Evolutionary conservation across 2,113 vertebrate genomes (phyloP), one percentile per base, ranked within the genome.

Genomic region (Myotis lucifugus): DNA sequence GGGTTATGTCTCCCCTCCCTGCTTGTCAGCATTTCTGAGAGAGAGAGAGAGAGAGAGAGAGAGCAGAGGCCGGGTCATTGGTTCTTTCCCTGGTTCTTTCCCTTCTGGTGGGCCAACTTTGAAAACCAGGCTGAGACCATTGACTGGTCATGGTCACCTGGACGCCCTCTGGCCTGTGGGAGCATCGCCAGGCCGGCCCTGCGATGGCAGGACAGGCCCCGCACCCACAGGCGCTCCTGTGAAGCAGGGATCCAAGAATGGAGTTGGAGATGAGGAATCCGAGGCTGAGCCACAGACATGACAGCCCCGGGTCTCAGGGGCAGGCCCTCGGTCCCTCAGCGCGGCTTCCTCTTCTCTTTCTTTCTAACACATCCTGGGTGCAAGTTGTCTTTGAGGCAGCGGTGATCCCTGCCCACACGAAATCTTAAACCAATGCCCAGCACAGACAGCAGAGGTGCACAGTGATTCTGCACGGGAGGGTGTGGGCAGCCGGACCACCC

Each of bases 21-120:
- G 29, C 93, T 96, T 97, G 95, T 98, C 97, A 97, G 95, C 94
- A 77, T 93, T 95, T 97, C 94, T 97, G 14, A 27, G 2, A 61
- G 13, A 19, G 61, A 67, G 25, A 48, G 61, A 23, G 2, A 11
- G 8, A 6, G 69, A 29, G 40, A 21, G 19, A 56, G 19, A 23
- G 19, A 23, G 18, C 0, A 2, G 48, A 67, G 29, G 19, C 78
- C 13, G 13, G 83, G 11, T 32, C 15, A 1, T 0, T 3, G 21
- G 2, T 32, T 17, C 10, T n/a, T 5, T 42, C 42, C 4, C 4
- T 42, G 37, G 37, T 37, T 37, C 70, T 32, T 67, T 40, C 18
- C 1, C 6, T n/a, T 34, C 1, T 6, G 8, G 0, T 2, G 23
- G 18, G 6, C n/a, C 42, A 12, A 11, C 5, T 29, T 54, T 2